Conservation (phyloP, 2,113 vertebrate species). For the Colaptes auratus region DNA sequence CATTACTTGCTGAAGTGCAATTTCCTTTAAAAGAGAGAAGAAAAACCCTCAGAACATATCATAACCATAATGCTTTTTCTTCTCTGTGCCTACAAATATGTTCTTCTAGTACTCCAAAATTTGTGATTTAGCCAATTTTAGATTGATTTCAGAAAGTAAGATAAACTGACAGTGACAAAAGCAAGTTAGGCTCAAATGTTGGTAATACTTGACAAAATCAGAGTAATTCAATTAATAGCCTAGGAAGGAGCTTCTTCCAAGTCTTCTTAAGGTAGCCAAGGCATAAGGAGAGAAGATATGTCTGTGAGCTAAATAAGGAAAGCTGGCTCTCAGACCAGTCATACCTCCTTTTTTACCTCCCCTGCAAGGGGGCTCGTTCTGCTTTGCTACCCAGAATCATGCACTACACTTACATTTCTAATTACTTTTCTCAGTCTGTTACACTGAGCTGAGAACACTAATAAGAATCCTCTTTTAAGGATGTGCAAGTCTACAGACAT, state of each 20-base stretch:
- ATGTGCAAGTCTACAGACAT: background rate
- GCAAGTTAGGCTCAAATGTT: background rate
- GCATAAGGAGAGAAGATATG: background rate
- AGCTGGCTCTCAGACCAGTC: background rate
- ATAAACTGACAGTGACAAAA: background rate
- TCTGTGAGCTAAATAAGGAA: background rate
- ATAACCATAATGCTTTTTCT: background rate
- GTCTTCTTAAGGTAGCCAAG: background rate
- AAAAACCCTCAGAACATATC: background rate
- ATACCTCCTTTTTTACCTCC: background rate
- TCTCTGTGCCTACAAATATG: background rate
- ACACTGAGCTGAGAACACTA: background rate
- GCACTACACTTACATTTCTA: background rate
- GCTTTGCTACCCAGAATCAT: background rate
- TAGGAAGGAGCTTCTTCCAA: background rate
- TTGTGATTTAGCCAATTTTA: background rate
- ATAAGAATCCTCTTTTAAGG: background rate
- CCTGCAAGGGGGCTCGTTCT: background rate
- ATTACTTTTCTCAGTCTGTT: background rate
- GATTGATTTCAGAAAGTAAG: background rate
- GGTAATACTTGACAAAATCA: background rate
- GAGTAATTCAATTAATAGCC: background rate
- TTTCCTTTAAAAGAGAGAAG: conserved; percentile 82
- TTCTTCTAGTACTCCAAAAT: background rate
- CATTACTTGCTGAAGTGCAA: conserved; percentile 93